phyloP scores from a whole-genome alignment of 2,113 vertebrate species.

The Tapirus terrestris region DNA sequence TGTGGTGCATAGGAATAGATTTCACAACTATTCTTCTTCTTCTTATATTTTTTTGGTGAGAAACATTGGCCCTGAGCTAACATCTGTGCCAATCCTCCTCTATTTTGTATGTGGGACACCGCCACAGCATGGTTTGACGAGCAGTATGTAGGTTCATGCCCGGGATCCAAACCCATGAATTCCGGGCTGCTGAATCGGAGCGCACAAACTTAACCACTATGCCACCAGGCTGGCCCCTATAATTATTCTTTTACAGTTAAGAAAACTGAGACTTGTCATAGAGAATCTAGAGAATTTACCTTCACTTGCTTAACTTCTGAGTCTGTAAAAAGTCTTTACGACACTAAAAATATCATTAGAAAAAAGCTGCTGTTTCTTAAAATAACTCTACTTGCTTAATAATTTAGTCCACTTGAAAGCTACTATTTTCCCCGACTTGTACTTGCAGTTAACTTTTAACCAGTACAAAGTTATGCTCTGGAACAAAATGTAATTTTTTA shows the following conservation, averaged over 20 bases:
- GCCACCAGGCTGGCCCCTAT: background rate
- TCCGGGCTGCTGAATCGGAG: too few relatives aligned
- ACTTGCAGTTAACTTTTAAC: constrained; percentile 72
- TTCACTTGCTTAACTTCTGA: background rate
- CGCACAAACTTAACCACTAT: too few relatives aligned
- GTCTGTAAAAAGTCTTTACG: constrained; percentile 9
- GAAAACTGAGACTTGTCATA: constrained; percentile 43
- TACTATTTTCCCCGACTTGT: background rate
- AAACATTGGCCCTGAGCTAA: too few relatives aligned
- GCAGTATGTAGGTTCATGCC: too few relatives aligned
- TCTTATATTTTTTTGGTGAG: too few relatives aligned
- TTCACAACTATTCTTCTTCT: constrained; percentile 18
- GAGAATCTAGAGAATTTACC: background rate
- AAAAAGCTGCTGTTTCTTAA: background rate
- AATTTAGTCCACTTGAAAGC: background rate
- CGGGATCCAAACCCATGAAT: too few relatives aligned
- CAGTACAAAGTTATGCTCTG: background rate
- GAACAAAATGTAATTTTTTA: constrained; percentile 38
- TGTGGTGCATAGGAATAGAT: background rate
- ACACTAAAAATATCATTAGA: constrained; percentile 12
- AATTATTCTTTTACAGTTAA: constrained; percentile 48
- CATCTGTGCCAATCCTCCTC: too few relatives aligned
- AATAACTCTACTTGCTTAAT: background rate
- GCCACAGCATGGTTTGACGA: too few relatives aligned
- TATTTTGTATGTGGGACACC: too few relatives aligned